phyloP scores from a whole-genome alignment of 2,113 vertebrate genomes.

The Oreotrochilus melanogaster region DNA sequence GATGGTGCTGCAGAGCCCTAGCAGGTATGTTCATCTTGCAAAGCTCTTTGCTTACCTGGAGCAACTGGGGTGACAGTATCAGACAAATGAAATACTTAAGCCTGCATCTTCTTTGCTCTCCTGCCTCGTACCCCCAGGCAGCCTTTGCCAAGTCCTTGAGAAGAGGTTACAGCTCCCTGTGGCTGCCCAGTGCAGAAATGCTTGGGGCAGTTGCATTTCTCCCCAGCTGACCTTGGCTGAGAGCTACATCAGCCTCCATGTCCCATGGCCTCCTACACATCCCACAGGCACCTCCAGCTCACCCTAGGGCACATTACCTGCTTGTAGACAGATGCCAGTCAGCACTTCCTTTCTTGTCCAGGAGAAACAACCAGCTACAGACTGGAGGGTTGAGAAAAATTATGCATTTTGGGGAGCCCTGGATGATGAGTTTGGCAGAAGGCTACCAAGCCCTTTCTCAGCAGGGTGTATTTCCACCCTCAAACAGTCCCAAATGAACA shows the following conservation, averaged over 20 bases:
- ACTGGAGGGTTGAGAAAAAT: not conserved
- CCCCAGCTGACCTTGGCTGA: not conserved
- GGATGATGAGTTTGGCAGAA: not conserved
- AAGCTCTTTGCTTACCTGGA: slow-evolving; percentile 24
- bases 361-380: not conserved
- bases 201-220: not conserved
- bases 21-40: not conserved
- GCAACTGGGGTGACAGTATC: not conserved
- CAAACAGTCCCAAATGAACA: not conserved
- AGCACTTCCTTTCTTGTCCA: not conserved
- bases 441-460: not conserved
- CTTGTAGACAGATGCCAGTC: not conserved
- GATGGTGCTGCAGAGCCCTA: slow-evolving; percentile 37
- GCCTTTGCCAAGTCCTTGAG: not conserved
- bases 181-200: not conserved
- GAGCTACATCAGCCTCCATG: not conserved
- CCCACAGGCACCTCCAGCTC: not conserved
- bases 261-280: not conserved
- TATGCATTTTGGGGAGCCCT: not conserved
- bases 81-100: not conserved
- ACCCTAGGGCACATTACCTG: not conserved
- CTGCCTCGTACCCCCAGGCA: not conserved
- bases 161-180: not conserved
- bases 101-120: not conserved
- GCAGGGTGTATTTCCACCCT: not conserved